Evolutionary conservation across 2,113 vertebrate species (phyloP), one percentile per base, ranked within the genome.

Genomic region (Gobius niger): DNA sequence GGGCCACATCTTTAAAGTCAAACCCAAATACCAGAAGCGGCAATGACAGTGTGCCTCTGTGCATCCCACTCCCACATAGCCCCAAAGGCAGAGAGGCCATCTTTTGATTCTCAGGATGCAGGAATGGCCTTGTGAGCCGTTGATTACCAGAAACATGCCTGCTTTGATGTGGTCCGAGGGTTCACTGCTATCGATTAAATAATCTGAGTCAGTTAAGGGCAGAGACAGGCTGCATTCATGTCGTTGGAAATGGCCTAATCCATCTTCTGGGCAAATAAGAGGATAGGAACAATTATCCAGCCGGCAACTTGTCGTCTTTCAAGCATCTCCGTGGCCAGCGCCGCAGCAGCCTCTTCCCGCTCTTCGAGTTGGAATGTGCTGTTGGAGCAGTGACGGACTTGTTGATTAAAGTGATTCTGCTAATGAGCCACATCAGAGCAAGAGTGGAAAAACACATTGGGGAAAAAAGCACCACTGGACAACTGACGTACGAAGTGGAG

Each of bases 111-210:
- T 76, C 72, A 85, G 79, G 52, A 54, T 19, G 71, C 78, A 76
- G 80, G 82, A 76, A 80, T 85, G 85, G 78, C 88, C 87, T 82
- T 88, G 64, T 84, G 79, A 65, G 75, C 73, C 73, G 77, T 79
- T 80, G 87, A 88, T 85, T 85, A 80, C 77, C 81, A 76, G 70
- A 85, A 78, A 57, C 67, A 62, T 56, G 68, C 18, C 0, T 65
- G 75, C 89, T 91, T 93, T 93, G 80, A 92, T 92, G 91, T 90
- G 89, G 91, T 87, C 85, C 87, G 77, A 70, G 78, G 89, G 85
- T 91, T 34, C 89, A 89, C 71, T 86, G 86, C 89, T 93, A 92
- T 93, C 91, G 67, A 85, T 89, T 88, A 73, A 87, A 88, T 85
- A 81, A 91, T 91, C 89, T 77, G 73, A 90, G 81, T 85, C 85